Percentiles rank a stretch among this genome's conserved stretches.
Evolutionary conservation across 2,113 vertebrate species (phyloP).

Genomic region (Malaclemys terrapin): DNA sequence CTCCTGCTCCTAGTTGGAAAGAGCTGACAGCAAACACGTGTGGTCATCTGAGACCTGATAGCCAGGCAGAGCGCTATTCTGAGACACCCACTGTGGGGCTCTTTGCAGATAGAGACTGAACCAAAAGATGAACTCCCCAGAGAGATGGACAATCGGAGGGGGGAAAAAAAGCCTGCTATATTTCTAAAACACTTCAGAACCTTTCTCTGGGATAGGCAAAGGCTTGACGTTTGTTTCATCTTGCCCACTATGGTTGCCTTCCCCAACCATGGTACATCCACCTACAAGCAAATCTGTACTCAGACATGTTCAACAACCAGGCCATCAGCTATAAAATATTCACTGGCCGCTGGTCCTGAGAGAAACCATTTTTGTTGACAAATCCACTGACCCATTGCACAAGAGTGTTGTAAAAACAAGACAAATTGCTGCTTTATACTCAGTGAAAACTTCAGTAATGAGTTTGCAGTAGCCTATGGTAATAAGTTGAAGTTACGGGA

Average conservation of each 20-base stretch:
- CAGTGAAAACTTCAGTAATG: rapidly evolving
- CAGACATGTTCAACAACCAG: rapidly evolving
- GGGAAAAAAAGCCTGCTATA: background rate
- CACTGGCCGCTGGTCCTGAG: rapidly evolving
- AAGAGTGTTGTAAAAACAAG: rapidly evolving
- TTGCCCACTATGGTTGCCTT: rapidly evolving
- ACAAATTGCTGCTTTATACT: rapidly evolving
- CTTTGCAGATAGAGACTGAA: background rate
- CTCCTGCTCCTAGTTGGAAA: slow-evolving; percentile 56
- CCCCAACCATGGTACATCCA: background rate
- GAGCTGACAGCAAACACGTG: slow-evolving; percentile 37
- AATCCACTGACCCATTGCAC: background rate
- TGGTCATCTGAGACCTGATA: slow-evolving; percentile 1
- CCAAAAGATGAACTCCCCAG: rapidly evolving
- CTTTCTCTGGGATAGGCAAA: background rate
- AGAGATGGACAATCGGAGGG: background rate
- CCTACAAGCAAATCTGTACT: rapidly evolving
- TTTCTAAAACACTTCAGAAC: background rate
- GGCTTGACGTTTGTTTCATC: background rate
- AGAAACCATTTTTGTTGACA: rapidly evolving
- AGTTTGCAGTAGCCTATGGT: background rate
- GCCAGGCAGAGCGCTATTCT: background rate
- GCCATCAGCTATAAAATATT: rapidly evolving
- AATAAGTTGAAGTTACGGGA: rapidly evolving
- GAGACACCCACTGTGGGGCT: background rate